phyloP scores from a whole-genome alignment of 1,140 invertebrate species.

The Zaprionus lachaisei region DNA sequence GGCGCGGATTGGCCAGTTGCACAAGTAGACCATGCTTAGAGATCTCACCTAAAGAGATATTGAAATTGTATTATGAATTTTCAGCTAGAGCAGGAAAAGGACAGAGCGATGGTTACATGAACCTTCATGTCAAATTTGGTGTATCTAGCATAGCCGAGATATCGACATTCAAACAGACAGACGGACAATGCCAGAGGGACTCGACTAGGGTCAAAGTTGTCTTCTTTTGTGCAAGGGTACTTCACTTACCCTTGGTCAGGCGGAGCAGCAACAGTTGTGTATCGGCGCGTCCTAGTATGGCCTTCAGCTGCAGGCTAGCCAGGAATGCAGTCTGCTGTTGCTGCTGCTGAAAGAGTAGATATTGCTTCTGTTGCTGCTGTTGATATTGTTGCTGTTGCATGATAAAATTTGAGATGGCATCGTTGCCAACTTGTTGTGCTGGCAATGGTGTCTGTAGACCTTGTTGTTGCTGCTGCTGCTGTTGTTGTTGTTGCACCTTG shows the following conservation, averaged over 20 bases:
- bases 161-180: too few relatives aligned
- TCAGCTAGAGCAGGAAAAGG: too few relatives aligned
- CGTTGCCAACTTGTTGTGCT: conserved; percentile 36
- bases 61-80: neutral
- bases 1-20: conserved; percentile 75
- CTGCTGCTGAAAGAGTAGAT: conserved; percentile 72
- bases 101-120: too few relatives aligned
- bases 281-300: conserved; percentile 73
- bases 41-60: conserved; percentile 64
- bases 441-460: conserved; percentile 16
- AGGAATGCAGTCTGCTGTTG: conserved; percentile 79
- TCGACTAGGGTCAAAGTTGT: too few relatives aligned
- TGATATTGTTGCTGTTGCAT: conserved; percentile 76
- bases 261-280: conserved; percentile 72
- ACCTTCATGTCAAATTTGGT: too few relatives aligned
- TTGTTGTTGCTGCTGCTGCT: conserved; percentile 11
- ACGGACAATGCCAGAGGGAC: too few relatives aligned
- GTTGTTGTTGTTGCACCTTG: conserved; percentile 30
- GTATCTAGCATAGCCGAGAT: too few relatives aligned
- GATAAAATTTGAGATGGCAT: conserved; percentile 78
- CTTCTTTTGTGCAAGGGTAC: too few relatives aligned
- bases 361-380: conserved; percentile 75
- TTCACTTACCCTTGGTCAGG: conserved; percentile 72
- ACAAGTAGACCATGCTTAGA: conserved; percentile 78
- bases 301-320: conserved; percentile 76